Base-by-base conservation (phyloP, 2,113 vertebrate genomes). In the Mesembrinibis cayennensis region DNA sequence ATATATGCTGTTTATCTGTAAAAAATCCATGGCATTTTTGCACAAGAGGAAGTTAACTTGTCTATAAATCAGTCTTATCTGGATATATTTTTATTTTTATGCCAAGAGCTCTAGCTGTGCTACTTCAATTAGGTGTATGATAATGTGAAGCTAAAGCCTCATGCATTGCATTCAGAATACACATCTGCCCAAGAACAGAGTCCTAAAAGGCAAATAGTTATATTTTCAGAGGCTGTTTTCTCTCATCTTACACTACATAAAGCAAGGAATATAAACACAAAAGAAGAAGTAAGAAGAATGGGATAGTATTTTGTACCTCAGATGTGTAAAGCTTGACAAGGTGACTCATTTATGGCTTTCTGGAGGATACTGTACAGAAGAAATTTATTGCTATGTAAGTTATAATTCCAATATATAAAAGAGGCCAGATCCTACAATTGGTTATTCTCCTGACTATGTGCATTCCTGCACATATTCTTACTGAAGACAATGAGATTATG, bases 321-420 rank as follows among this genome's bases (percentile, higher is more conserved):
- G 74, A 94, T 59, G 73, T 94, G 67, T 94, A 96, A 94, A 96
- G 1, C 84, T 88, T 88, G 93, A 93, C 91, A 96, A 96, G 91
- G 93, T 97, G 96, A 95, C 91, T 96, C 95, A 88, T 96, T 94
- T 96, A 93, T 83, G 52, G 23, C 38, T 90, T 90, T 95, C 93
- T 93, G 91, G 71, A 96, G 94, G 94, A 83, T 71, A 88, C n/a
- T 44, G 59, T 80, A 55, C 47, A 78, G 74, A 88, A 49, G 67
- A 71, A 95, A 94, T 97, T 87, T 95, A 95, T 91, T 91, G 74
- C 62, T 70, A 45, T 70, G 70, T 55, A 94, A 71, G 52, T 86
- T 88, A 67, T 80, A 93, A 95, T 86, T 88, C 59, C 44, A 88
- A 63, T 34, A 86, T n/a, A 89, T 55, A 93, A 76, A 96, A 90